Evolutionary conservation across 2,888 invertebrate species (phyloP).

Genomic region (Sympetrum striolatum): DNA sequence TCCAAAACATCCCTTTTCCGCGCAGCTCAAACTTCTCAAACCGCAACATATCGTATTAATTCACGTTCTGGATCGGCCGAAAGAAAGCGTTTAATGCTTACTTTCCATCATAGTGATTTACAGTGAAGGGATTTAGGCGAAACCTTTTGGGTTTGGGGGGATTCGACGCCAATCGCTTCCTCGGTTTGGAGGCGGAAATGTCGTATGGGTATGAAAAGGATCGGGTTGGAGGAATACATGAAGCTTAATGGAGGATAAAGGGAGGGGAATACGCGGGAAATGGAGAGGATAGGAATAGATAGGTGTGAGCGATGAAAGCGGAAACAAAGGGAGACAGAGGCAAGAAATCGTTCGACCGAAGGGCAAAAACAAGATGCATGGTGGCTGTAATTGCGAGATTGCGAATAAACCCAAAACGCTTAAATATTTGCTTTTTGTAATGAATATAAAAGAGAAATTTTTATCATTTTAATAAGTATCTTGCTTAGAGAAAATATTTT

Average conservation of each 20-base stretch:
- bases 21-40: not conserved
- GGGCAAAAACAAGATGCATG: not conserved
- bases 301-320: not conserved
- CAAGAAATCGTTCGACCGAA: not conserved
- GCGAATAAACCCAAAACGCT: no score
- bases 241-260: not conserved
- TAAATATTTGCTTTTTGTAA: no score
- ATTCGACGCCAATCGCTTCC: not conserved
- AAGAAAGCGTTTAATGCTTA: not conserved
- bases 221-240: not conserved
- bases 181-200: slow-evolving; percentile 19
- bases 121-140: not conserved
- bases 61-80: not conserved
- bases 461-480: no score
- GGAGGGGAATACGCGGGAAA: not conserved
- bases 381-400: no score
- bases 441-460: no score
- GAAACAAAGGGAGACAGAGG: not conserved
- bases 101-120: slow-evolving; percentile 18
- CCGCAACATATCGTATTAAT: not conserved
- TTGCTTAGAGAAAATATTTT: no score
- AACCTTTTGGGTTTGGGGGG: not conserved
- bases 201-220: slow-evolving; percentile 14
- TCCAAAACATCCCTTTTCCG: not conserved
- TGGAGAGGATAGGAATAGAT: not conserved